Evolutionary conservation across 2,113 vertebrate species (phyloP).

Genomic region (Uria lomvia): DNA sequence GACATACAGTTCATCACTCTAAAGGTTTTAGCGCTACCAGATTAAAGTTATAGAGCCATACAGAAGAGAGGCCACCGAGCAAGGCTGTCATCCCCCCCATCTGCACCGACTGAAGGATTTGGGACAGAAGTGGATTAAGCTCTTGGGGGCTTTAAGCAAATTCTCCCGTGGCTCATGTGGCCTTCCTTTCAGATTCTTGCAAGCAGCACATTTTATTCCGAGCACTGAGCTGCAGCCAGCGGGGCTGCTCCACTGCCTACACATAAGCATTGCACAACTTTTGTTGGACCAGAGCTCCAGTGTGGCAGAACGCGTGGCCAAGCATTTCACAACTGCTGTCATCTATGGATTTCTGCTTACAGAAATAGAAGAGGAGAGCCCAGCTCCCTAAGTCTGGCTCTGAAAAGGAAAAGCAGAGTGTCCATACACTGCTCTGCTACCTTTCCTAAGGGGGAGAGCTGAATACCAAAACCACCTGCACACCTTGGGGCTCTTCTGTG

Average conservation of each 20-base stretch:
- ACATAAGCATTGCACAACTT: not conserved
- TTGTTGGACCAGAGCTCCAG: not conserved
- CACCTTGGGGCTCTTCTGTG: rapidly evolving
- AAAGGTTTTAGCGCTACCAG: rapidly evolving
- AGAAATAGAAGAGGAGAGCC: not conserved
- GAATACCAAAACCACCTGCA: not conserved
- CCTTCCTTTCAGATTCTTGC: not conserved
- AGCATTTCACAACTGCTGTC: not conserved
- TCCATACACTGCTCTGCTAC: rapidly evolving
- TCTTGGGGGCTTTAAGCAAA: not conserved
- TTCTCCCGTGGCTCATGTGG: not conserved
- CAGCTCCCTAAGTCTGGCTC: not conserved
- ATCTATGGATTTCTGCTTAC: not conserved
- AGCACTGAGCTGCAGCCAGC: not conserved
- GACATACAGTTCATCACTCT: not conserved
- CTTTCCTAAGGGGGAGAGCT: not conserved
- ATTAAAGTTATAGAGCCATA: not conserved
- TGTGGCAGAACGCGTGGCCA: rapidly evolving
- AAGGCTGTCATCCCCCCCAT: not conserved
- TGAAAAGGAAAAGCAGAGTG: not conserved
- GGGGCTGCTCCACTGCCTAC: not conserved
- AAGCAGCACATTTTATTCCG: rapidly evolving
- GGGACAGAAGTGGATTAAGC: not conserved
- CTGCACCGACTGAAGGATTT: not conserved
- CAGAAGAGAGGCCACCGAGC: not conserved